These are phyloP conservation scores for Tetramorium parvispinum DNA, from an alignment of 1,140 invertebrate genomes.

Conservation along the genomic window DNA sequence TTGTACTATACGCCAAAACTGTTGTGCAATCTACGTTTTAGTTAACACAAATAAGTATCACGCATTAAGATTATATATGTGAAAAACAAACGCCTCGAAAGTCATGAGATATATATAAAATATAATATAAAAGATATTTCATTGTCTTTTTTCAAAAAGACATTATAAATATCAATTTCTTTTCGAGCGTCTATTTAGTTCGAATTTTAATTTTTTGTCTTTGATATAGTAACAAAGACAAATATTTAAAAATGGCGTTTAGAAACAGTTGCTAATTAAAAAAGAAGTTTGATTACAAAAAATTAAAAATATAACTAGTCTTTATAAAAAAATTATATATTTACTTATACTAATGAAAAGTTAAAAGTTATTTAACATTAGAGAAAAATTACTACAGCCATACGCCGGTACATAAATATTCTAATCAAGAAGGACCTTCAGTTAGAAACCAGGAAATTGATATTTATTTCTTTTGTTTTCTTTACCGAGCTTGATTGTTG, in stretches of 20 bases:
- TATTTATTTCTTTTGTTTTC: constrained; percentile 34
- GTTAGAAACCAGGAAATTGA: constrained; percentile 40
- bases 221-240: not conserved
- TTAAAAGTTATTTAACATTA: not conserved
- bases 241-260: not conserved
- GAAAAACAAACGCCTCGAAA: not conserved
- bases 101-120: not conserved
- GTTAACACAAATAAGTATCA: not conserved
- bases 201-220: not conserved
- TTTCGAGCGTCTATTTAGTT: not conserved
- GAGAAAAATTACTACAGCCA: not conserved
- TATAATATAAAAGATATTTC: not conserved
- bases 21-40: not conserved
- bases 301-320: not conserved
- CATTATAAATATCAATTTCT: not conserved
- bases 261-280: not conserved
- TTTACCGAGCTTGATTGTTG: not conserved
- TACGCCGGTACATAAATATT: not conserved
- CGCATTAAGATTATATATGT: not conserved
- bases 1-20: not conserved
- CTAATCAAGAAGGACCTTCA: constrained; percentile 11
- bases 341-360: not conserved
- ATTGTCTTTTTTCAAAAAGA: not conserved
- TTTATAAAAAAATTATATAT: not conserved
- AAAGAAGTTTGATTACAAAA: not conserved